Conservation (phyloP, 1,140 invertebrate species). For the Papilio helenus region DNA sequence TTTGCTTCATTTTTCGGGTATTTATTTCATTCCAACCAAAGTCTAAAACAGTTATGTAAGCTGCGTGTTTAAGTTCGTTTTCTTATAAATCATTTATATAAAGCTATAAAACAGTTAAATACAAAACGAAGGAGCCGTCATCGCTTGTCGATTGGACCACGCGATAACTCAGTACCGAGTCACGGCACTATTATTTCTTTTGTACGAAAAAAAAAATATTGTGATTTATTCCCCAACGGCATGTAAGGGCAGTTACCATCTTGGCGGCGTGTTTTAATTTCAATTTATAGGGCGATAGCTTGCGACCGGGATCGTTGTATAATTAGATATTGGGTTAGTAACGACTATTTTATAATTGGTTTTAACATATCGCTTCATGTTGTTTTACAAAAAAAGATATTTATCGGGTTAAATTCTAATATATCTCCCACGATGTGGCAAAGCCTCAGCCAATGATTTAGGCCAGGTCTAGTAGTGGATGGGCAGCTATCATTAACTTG, state of each 20-base stretch:
- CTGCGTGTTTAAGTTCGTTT: not conserved
- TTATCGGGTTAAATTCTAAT: not conserved
- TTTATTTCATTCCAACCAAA: not conserved
- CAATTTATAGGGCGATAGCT: conserved; percentile 74
- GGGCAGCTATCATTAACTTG: no score
- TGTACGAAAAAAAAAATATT: conserved; percentile 55
- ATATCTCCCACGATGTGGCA: not conserved
- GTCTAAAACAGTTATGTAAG: not conserved
- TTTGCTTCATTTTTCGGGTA: not conserved
- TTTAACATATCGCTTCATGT: conserved; percentile 14
- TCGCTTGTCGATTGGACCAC: conserved; percentile 50
- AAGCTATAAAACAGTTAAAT: conserved; percentile 26
- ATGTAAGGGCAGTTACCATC: conserved; percentile 64
- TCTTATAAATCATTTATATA: conserved; percentile 27
- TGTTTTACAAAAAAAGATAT: not conserved
- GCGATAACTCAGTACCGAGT: conserved; percentile 51
- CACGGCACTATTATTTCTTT: conserved; percentile 72
- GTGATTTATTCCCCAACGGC: conserved; percentile 71
- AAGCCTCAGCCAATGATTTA: no score
- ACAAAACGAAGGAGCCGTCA: conserved; percentile 29
- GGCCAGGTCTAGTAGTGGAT: no score
- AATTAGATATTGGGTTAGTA: conserved; percentile 63
- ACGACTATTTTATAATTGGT: conserved; percentile 41
- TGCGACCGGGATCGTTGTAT: conserved; percentile 53
- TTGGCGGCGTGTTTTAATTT: conserved; percentile 74